Evolutionary conservation across 1,140 invertebrate species (phyloP).

Genomic region (Harlomillsia oculata): DNA sequence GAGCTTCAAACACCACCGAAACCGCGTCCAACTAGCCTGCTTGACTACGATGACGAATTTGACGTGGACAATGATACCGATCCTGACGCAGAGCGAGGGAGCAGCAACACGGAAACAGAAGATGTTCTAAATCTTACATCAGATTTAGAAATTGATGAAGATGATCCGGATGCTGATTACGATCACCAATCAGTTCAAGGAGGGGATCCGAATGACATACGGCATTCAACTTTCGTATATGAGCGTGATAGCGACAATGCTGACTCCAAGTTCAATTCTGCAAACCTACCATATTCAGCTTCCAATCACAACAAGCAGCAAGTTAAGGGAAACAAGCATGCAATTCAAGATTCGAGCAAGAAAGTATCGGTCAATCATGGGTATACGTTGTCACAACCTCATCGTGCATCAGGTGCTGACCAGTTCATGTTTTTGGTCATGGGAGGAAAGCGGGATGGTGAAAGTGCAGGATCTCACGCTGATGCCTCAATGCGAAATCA

Average conservation of each 20-base stretch:
- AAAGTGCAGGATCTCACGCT: background rate
- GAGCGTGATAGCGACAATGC: too few relatives aligned
- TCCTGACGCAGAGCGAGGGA: slow-evolving; percentile 3
- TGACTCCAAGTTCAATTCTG: background rate
- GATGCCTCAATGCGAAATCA: background rate
- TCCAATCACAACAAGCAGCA: background rate
- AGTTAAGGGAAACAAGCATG: background rate
- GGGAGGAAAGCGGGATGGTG: background rate
- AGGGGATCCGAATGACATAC: slow-evolving; percentile 4
- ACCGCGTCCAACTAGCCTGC: background rate
- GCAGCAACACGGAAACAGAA: slow-evolving; percentile 6
- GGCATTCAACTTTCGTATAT: slow-evolving; percentile 7
- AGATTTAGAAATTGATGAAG: slow-evolving; percentile 3
- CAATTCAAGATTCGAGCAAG: slow-evolving; percentile 4
- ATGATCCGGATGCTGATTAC: slow-evolving; percentile 5
- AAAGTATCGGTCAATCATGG: slow-evolving; percentile 1
- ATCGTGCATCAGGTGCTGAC: slow-evolving; percentile 1
- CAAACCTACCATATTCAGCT: slow-evolving; percentile 3
- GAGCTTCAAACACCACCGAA: background rate
- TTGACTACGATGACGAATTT: slow-evolving; percentile 10
- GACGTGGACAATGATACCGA: slow-evolving; percentile 4
- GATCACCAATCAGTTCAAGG: background rate
- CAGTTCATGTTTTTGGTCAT: slow-evolving; percentile 8
- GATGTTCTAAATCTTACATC: background rate
- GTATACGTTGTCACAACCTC: background rate